Evolutionary conservation across 2,113 vertebrate genomes (phyloP).

Genomic region (Misgurnus anguillicaudatus): DNA sequence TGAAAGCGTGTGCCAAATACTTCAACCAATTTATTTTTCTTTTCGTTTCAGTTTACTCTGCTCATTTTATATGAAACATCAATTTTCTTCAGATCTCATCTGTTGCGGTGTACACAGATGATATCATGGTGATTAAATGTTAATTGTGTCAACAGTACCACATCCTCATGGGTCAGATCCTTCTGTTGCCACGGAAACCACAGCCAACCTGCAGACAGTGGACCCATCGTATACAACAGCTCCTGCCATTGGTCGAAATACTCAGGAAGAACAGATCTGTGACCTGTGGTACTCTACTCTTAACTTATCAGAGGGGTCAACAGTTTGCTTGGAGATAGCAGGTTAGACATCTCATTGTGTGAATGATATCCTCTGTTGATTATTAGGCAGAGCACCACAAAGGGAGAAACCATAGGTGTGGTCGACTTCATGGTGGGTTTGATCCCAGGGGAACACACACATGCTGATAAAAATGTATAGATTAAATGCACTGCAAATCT

Average conservation of each 20-base stretch:
- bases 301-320: conserved; percentile 62
- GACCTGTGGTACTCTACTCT: conserved; percentile 69
- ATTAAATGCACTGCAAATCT: too few species aligned
- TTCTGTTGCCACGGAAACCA: conserved; percentile 65
- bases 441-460: too few species aligned
- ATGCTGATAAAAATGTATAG: too few species aligned
- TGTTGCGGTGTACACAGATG: neutral
- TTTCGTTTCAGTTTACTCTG: too few species aligned
- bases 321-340: conserved; percentile 62
- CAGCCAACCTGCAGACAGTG: conserved; percentile 62
- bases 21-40: too few species aligned
- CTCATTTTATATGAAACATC: too few species aligned
- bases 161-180: conserved; percentile 60
- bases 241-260: conserved; percentile 59
- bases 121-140: conserved; percentile 51
- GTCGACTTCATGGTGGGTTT: too few species aligned
- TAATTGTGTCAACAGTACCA: conserved; percentile 38
- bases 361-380: too few species aligned
- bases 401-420: too few species aligned
- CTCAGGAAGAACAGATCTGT: conserved; percentile 76
- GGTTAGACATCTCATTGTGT: conserved; percentile 62
- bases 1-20: too few species aligned
- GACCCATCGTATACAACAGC: conserved; percentile 41
- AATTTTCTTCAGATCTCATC: too few species aligned
- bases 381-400: too few species aligned